Percentiles rank a stretch among this genome's conserved stretches.
phyloP scores from a whole-genome alignment of 2,888 invertebrate species.

The Ellobium chinense region DNA sequence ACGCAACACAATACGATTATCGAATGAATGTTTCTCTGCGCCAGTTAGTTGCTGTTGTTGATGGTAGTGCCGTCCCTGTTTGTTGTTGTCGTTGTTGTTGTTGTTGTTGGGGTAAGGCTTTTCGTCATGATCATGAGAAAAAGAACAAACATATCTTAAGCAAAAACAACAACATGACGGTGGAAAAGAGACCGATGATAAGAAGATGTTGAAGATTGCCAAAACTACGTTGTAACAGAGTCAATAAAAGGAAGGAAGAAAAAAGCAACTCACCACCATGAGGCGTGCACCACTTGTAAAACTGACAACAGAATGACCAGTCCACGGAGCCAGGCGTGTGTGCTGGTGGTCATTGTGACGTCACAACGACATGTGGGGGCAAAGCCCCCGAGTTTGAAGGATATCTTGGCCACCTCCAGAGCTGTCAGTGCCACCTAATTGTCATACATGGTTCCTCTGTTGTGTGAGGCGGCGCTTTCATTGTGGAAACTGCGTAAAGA shows the following conservation, averaged over 20 bases:
- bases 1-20: too few relatives aligned
- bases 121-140: too few relatives aligned
- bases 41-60: too few relatives aligned
- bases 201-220: background rate
- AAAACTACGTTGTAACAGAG: background rate
- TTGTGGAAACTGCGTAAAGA: background rate
- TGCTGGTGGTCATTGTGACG: conserved; percentile 22
- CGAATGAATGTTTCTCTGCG: too few relatives aligned
- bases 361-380: conserved; percentile 12
- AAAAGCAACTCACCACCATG: conserved; percentile 64
- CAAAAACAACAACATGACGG: background rate
- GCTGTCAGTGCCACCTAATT: background rate
- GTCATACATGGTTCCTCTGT: background rate
- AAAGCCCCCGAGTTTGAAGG: conserved; percentile 13
- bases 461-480: background rate
- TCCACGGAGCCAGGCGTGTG: conserved; percentile 25
- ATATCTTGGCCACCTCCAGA: conserved; percentile 23
- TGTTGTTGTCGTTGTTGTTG: too few relatives aligned
- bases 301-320: conserved; percentile 50
- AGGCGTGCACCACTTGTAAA: conserved; percentile 56
- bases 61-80: too few relatives aligned
- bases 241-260: background rate
- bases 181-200: background rate
- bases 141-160: too few relatives aligned
- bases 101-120: too few relatives aligned